Evolutionary conservation across 2,113 vertebrate species (phyloP).

Genomic region (Prinia subflava): DNA sequence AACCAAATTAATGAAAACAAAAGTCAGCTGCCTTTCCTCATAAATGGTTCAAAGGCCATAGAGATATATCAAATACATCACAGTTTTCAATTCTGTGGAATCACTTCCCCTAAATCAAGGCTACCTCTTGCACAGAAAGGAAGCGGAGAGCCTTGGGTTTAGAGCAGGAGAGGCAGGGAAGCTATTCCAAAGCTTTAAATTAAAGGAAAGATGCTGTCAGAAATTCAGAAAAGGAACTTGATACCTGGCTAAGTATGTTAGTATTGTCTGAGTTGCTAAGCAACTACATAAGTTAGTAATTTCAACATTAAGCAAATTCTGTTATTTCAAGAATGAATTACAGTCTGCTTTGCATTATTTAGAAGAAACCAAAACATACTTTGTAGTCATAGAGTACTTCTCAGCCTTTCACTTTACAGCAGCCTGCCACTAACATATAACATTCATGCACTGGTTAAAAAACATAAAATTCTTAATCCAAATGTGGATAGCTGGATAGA

Average conservation of each 20-base stretch:
- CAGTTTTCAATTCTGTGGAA: neutral
- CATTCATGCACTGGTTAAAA: neutral
- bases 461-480: neutral
- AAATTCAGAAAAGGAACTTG: neutral
- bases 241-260: neutral
- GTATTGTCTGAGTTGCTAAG: constrained; percentile 36
- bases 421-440: neutral
- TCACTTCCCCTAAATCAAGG: neutral
- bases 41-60: neutral
- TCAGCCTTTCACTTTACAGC: neutral
- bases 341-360: neutral
- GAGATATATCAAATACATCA: neutral
- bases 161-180: neutral
- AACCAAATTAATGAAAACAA: neutral
- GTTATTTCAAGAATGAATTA: constrained; percentile 3
- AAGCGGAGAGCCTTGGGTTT: neutral
- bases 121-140: neutral
- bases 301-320: neutral
- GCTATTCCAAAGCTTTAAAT: neutral
- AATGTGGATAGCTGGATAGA: neutral
- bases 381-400: neutral
- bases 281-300: neutral
- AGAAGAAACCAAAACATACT: neutral
- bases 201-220: neutral
- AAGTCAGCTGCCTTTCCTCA: neutral